A percentile compares a stretch with the other conserved stretches of the same genome.
Conservation (phyloP, 2,113 vertebrate genomes). For the Gopherus evgoodei region DNA sequence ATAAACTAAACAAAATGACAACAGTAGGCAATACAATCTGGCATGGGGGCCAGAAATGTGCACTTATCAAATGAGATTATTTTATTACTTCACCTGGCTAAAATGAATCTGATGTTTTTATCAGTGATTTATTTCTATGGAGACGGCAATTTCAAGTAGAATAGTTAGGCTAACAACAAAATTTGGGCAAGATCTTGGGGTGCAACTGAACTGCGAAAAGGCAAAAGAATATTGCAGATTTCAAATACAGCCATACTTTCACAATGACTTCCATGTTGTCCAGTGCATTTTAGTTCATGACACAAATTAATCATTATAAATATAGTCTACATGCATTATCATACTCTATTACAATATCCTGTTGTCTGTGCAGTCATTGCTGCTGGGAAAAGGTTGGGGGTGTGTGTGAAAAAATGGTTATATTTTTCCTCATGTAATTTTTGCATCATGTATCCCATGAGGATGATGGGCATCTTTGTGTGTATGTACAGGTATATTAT, state of each 20-base stretch:
- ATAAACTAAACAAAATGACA: constrained; percentile 5
- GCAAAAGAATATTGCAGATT: neutral
- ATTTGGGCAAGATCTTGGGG: neutral
- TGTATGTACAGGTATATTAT: neutral
- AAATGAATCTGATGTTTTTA: neutral
- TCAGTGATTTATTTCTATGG: neutral
- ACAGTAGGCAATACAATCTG: neutral
- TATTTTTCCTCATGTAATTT: neutral
- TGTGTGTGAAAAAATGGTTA: neutral
- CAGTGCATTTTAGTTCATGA: neutral
- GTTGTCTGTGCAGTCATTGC: neutral
- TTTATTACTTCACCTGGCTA: neutral
- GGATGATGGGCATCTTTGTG: neutral
- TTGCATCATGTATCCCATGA: accelerated
- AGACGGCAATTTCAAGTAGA: neutral
- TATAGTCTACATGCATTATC: neutral
- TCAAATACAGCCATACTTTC: neutral
- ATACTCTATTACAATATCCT: neutral
- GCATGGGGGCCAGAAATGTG: neutral
- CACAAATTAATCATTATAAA: neutral
- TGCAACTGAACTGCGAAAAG: neutral
- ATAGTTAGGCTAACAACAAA: neutral
- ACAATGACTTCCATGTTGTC: too few species aligned
- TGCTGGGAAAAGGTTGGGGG: neutral
- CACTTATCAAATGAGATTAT: constrained; percentile 8